Conservation (phyloP, 2,888 invertebrate species). For the Beris chalybata region DNA sequence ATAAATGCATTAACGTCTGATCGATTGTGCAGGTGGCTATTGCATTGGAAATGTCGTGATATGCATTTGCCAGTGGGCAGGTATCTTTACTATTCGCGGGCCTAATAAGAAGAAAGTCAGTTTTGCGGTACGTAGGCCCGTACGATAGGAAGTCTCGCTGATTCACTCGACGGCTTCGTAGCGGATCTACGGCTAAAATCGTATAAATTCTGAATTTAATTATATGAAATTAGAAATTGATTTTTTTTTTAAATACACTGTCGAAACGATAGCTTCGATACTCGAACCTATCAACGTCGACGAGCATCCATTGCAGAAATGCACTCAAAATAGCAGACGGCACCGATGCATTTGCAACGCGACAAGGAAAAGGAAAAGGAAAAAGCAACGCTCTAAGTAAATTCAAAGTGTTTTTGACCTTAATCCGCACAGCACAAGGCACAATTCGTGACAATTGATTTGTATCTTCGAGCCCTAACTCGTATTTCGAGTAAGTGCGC, state of each 20-base stretch:
- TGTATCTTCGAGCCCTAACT: constrained; percentile 32
- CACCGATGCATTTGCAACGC: no score
- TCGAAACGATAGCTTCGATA: no score
- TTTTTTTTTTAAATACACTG: no score
- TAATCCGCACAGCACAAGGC: constrained; percentile 36
- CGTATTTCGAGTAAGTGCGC: constrained; percentile 20
- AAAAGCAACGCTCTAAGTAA: constrained; percentile 20
- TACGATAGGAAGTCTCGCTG: no score
- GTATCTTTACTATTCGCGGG: background rate
- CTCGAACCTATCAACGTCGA: no score
- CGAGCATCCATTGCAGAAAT: no score
- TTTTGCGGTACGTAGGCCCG: background rate
- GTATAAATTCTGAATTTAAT: no score
- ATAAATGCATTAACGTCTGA: constrained; percentile 3
- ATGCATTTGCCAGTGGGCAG: constrained; percentile 9
- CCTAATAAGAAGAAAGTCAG: background rate
- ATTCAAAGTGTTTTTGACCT: constrained; percentile 39
- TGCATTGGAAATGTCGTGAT: constrained; percentile 22
- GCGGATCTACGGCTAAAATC: no score
- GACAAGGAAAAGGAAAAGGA: background rate
- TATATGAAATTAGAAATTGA: no score
- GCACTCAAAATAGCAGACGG: no score
- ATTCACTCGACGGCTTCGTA: no score
- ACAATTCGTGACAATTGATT: constrained; percentile 39
- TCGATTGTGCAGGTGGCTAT: constrained; percentile 27